phyloP scores from a whole-genome alignment of 2,888 invertebrate species.

The Drosophila fulvimacula region DNA sequence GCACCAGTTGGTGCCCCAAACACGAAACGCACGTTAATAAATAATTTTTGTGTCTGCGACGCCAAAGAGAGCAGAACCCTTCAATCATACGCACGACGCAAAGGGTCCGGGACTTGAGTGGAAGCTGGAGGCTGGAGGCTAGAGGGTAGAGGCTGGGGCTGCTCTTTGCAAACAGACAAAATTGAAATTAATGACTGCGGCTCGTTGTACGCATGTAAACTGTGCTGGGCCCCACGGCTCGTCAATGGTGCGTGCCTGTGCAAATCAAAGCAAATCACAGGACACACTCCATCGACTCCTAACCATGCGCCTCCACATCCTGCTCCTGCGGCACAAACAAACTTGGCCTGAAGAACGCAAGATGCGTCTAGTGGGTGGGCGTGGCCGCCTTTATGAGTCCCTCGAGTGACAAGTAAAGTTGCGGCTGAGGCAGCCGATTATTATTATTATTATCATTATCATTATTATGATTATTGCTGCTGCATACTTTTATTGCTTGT shows the following conservation, averaged over 20 bases:
- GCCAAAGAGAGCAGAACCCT: slow-evolving; percentile 34
- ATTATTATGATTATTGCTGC: slow-evolving; percentile 37
- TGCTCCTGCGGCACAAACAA: not conserved
- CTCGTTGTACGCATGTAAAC: slow-evolving; percentile 5
- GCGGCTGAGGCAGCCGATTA: slow-evolving; percentile 50
- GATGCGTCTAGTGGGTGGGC: not conserved
- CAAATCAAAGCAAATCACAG: slow-evolving; percentile 65
- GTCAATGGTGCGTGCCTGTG: slow-evolving; percentile 66
- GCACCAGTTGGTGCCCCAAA: slow-evolving; percentile 14
- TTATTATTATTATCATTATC: slow-evolving; percentile 46
- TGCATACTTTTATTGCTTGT: slow-evolving; percentile 30
- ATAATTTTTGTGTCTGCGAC: slow-evolving; percentile 66
- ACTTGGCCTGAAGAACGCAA: slow-evolving; percentile 15
- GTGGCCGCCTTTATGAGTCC: slow-evolving; percentile 43
- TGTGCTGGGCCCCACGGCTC: slow-evolving; percentile 48
- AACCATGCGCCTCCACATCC: not conserved
- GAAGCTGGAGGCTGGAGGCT: not conserved
- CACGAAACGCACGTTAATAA: slow-evolving; percentile 63
- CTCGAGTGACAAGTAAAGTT: slow-evolving; percentile 37
- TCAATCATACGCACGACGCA: slow-evolving; percentile 33
- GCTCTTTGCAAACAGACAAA: slow-evolving; percentile 35
- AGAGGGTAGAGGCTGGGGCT: not conserved
- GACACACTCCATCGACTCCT: not conserved
- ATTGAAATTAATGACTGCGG: slow-evolving; percentile 73
- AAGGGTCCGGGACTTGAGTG: not conserved